Conservation (phyloP, 35 echinoderm and acorn worm genomes). For the Acanthaster planci region DNA sequence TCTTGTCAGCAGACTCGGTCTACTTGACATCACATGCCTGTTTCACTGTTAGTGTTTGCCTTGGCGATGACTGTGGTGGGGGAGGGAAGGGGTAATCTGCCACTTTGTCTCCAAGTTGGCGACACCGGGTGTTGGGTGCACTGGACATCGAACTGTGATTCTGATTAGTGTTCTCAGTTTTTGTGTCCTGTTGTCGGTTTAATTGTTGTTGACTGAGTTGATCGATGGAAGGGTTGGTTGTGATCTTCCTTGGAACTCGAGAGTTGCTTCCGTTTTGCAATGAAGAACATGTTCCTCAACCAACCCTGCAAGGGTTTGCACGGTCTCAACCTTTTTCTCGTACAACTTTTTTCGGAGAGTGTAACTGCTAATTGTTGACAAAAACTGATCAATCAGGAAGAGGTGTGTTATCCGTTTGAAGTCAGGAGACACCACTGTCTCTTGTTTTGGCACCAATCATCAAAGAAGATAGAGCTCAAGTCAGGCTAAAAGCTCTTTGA, state of each 20-base stretch:
- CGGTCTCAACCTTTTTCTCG: neutral
- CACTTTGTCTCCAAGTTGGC: too few species aligned
- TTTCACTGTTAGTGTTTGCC: neutral
- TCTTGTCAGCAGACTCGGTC: neutral
- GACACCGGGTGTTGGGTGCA: neutral
- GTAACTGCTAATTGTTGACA: neutral
- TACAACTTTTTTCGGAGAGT: constrained; percentile 21
- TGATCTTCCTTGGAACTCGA: too few species aligned
- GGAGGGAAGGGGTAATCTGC: constrained; percentile 21
- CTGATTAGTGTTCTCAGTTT: constrained; percentile 8
- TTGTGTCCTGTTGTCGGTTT: constrained; percentile 13
- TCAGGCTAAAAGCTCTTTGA: constrained; percentile 30
- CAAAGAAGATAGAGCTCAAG: constrained; percentile 19
- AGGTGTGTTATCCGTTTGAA: constrained; percentile 1
- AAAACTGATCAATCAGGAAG: constrained; percentile 37
- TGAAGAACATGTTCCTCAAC: constrained; percentile 33
- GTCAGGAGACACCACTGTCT: neutral
- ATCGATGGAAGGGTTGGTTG: neutral
- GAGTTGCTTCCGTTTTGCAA: too few species aligned
- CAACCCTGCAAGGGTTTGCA: neutral
- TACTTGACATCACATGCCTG: neutral
- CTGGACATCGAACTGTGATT: neutral
- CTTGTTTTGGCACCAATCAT: neutral
- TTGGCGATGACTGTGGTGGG: constrained; percentile 28
- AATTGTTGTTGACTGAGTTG: neutral